Evolutionary conservation across 1,140 invertebrate species (phyloP), one percentile per base, ranked within the genome.

Genomic region (Gryllus bimaculatus): DNA sequence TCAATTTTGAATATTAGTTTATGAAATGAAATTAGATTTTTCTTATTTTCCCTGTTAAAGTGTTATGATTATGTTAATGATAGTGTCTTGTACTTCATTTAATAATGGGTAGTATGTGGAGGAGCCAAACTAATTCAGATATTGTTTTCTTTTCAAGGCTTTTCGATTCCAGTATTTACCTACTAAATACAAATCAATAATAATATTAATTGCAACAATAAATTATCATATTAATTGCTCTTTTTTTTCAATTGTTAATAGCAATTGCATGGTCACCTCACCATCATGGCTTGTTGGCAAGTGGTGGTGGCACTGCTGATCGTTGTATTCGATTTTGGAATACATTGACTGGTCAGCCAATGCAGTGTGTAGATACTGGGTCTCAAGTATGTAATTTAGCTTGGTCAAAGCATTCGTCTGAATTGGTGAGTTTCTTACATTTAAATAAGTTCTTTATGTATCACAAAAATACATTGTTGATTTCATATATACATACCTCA

Each of bases 261-360:
- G 98, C 98, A 0, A 99, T 99, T 83, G 98, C 98, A 7, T 99
- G 98, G 98, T 99, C 97, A 8, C 98, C 98, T 0, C 98, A 99
- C 88, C 98, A 99, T 87, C 98, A 99, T 86, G 98, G 98, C 0
- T 87, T 99, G 66, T 87, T 99, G 75, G 98, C 98, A 1, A 97
- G 95, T 80, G 98, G 98, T 73, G 98, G 98, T 48, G 98, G 98
- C 21, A 99, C 98, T 0, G 98, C 98, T 7, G 98, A 99, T 87
- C 89, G 96, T n/a, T 97, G 95, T 85, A 97, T 98, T 78, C 89
- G 98, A 7, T 99, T 99, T 87, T 99, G 98, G 98, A 99, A 99
- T 86, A 99, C 98, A 0, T 87, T 99, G 54, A 99, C 98, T n/a
- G 96, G 95, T 8, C 98, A 99, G 87, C 96, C 97, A 7, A 96